phyloP scores from a whole-genome alignment of 2,888 invertebrate species.

The Netelia fuscicornis region DNA sequence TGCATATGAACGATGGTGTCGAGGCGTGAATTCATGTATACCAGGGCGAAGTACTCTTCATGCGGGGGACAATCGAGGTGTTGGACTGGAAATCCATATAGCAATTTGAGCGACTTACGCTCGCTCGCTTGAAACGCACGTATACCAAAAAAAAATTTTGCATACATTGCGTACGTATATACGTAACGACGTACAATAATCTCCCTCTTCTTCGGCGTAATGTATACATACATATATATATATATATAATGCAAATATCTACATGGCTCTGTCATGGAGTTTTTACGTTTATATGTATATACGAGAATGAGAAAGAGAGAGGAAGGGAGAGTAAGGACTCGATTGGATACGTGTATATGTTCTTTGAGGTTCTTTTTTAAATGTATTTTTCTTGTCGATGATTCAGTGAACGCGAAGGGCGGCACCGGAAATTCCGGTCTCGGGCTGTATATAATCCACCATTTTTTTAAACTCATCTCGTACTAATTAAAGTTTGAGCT shows the following conservation, averaged over 20 bases:
- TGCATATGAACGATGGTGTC: slow-evolving; percentile 68
- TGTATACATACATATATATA: slow-evolving; percentile 6
- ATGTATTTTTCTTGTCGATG: slow-evolving; percentile 34
- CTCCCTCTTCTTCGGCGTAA: slow-evolving; percentile 34
- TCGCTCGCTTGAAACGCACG: slow-evolving; percentile 79
- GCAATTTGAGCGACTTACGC: slow-evolving; percentile 83
- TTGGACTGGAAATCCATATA: slow-evolving; percentile 84
- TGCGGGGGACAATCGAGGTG: slow-evolving; percentile 83
- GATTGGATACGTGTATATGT: not conserved
- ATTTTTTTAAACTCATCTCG: slow-evolving; percentile 6
- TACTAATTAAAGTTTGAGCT: slow-evolving; percentile 29
- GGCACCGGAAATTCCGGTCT: slow-evolving; percentile 40
- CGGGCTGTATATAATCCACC: not conserved
- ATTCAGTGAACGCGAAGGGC: slow-evolving; percentile 25
- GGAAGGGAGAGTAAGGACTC: not conserved
- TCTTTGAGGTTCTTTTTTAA: slow-evolving; percentile 20
- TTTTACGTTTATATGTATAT: not conserved
- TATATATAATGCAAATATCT: not conserved
- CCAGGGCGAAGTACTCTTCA: slow-evolving; percentile 82
- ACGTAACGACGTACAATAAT: slow-evolving; percentile 32
- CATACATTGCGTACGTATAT: slow-evolving; percentile 42
- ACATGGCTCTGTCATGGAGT: not conserved
- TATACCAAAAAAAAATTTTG: slow-evolving; percentile 43
- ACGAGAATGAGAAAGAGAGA: not conserved
- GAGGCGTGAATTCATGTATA: slow-evolving; percentile 82